Evolutionary conservation across 2,113 vertebrate species (phyloP).

Genomic region (Dendropsophus ebraccatus): DNA sequence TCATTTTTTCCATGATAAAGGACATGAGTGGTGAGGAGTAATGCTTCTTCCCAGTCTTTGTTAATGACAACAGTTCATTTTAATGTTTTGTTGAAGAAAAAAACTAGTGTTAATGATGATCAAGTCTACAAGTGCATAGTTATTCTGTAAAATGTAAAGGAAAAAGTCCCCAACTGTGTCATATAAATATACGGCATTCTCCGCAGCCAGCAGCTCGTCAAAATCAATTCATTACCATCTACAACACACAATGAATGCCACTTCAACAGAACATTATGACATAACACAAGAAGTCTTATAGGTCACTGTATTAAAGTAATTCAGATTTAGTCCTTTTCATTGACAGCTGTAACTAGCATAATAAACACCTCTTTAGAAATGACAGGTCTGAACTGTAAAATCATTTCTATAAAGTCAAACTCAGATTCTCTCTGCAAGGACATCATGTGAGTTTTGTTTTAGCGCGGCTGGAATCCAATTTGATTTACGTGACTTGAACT

Average conservation of each 20-base stretch:
- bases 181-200: constrained; percentile 61
- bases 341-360: constrained; percentile 68
- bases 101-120: constrained; percentile 59
- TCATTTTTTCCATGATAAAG: neutral
- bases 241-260: constrained; percentile 63
- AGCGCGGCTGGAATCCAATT: constrained; percentile 68
- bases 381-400: constrained; percentile 67
- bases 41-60: neutral
- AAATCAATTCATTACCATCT: constrained; percentile 64
- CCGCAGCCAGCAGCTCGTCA: constrained; percentile 65
- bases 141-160: constrained; percentile 55
- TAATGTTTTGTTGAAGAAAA: constrained; percentile 30
- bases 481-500: constrained; percentile 63
- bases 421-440: constrained; percentile 66
- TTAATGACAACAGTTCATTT: neutral
- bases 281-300: constrained; percentile 56
- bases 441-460: constrained; percentile 68
- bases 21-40: neutral
- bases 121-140: constrained; percentile 50
- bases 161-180: constrained; percentile 60
- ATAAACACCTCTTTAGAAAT: constrained; percentile 69
- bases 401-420: constrained; percentile 66
- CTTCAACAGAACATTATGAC: constrained; percentile 59
- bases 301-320: constrained; percentile 63
- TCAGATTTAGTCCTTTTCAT: constrained; percentile 67